Base-by-base conservation (phyloP, 1,140 invertebrate genomes). In the Nasonia vitripennis region DNA sequence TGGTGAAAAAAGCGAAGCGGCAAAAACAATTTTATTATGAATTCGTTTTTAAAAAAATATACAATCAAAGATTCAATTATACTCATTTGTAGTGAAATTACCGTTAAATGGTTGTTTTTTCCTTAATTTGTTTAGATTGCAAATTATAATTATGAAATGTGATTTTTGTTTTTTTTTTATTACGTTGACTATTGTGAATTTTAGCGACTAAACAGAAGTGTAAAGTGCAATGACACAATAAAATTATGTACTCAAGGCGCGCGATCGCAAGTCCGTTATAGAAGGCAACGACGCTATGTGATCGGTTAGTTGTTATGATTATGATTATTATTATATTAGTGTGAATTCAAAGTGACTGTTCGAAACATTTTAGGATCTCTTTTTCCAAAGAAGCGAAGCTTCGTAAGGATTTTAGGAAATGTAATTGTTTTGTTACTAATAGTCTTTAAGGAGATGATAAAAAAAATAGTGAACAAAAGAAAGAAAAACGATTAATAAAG, bases 381-480 rank as follows among this genome's bases (percentile, higher is more conserved):
- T 81, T 85, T 81, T 85, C 84, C 84, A 85, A 81, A 85, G 84
- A 85, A 85, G 84, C 84, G 34, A 85, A 75, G 84, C 84, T 85
- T 85, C 84, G 51, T 81, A 85, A 80, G 78, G 78, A 85, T 68
- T 85, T 80, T 81, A 85, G 71, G 78, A 51, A 85, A 81, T 70
- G 27, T 79, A 81, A 77, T 75, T 85, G 71, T 85, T 85, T 85
- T 85, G 48, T 85, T 85, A 85, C 23, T 67, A 80, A 75, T 71
- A 68, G 78, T 85, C 20, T 20, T 81, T 77, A 84, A 81, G 78
- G 10, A 77, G n/a, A 70, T 70, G n/a, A 70, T 70, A 51, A 79
- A 68, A 84, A 80, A 71, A 80, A 37, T 37, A 74, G 31, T 62
- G 78, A 80, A 80, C 67, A 85, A 80, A 84, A 70, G 23, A 48